Conservation (phyloP, 37 sponge, comb jelly and placozoan genomes). For the Geodia barretti region DNA sequence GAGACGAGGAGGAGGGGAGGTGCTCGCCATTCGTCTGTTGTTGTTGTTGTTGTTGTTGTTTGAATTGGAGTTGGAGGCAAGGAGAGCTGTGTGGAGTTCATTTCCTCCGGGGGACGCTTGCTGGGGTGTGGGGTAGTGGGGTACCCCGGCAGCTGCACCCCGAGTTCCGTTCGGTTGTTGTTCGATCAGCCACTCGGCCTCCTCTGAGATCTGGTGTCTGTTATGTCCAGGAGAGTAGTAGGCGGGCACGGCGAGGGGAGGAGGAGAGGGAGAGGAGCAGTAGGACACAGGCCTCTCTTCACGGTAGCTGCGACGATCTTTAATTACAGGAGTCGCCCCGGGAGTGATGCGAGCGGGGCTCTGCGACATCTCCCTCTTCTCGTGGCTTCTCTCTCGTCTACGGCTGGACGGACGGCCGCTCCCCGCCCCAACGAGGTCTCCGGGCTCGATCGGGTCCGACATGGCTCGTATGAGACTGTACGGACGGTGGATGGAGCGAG, state of each 20-base stretch:
- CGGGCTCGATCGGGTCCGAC: conserved; percentile 24
- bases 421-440: background rate
- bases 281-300: background rate
- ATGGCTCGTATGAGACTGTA: conserved; percentile 37
- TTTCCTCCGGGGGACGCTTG: background rate
- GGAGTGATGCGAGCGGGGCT: background rate
- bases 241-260: background rate
- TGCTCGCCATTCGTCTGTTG: background rate
- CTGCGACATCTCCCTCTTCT: background rate
- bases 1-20: too few species aligned
- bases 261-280: conserved; percentile 3
- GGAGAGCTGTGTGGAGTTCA: background rate
- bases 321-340: background rate
- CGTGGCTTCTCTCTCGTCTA: background rate
- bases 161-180: too few species aligned
- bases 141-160: too few species aligned
- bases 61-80: background rate
- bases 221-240: background rate
- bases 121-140: background rate
- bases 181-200: too few species aligned
- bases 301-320: background rate
- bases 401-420: background rate
- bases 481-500: background rate
- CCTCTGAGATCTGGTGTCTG: background rate
- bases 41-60: conserved; percentile 26